Evolutionary conservation across 2,888 invertebrate species (phyloP), one percentile per base, ranked within the genome.

Genomic region (Oxytorus armatus): DNA sequence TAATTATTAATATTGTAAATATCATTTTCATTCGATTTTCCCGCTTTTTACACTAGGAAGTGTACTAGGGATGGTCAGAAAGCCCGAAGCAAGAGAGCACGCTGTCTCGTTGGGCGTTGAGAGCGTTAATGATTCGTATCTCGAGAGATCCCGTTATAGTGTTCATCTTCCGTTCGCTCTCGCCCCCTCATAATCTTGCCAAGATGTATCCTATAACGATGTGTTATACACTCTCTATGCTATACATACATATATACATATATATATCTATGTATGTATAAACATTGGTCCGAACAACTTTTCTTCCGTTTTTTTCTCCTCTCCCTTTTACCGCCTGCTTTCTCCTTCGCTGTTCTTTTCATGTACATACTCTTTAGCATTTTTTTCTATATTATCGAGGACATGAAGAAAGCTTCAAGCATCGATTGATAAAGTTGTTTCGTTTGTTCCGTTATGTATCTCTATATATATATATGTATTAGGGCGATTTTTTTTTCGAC

Each of bases 101-200:
- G 74, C 82, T 79, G 77, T 83, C 84, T 79, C 72, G 80, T 79
- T 69, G 79, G 82, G 49, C 68, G 29, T 49, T 16, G 68, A 76
- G 83, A 81, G 84, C 87, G 85, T 85, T 89, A 88, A 88, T 88
- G 89, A 89, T 89, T 88, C 85, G 86, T 87, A 89, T 89, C 88
- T 84, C 79, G 85, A 47, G n/a, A 44, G 73, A 83, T 89, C 87
- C 89, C 89, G 88, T 89, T 89, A 87, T 49, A 8, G 65, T 57
- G 55, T 72, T 77, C 39, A 73, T 83, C 83, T 51, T 80, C 82
- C 72, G 82, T 77, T 84, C 79, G 82, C 81, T 79, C 80, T 82
- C 83, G 82, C 83, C 79, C 77, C 81, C 79, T 75, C 83, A 75
- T 76, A 73, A 74, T 74, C 55, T 55, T 25, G 29, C 61, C 63